Evolutionary conservation across 2,113 vertebrate genomes (phyloP).

Genomic region (Anhinga rufa): DNA sequence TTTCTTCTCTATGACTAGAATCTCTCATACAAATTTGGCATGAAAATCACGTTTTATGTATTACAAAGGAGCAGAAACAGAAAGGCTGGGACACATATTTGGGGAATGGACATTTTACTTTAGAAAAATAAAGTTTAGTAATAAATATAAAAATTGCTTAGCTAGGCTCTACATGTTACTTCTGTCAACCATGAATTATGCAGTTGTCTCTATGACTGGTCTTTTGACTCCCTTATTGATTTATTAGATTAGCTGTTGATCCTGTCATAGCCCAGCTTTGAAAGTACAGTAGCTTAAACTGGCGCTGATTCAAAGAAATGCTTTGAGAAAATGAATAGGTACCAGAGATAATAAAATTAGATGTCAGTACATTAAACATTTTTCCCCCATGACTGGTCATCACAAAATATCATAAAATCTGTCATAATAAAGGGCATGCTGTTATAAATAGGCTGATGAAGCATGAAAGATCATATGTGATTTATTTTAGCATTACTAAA

Average conservation of each 20-base stretch:
- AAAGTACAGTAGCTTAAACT: constrained; percentile 34
- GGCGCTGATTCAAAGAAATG: constrained; percentile 34
- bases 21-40: not conserved
- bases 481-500: constrained; percentile 28
- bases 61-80: not conserved
- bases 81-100: not conserved
- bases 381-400: constrained; percentile 29
- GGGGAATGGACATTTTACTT: not conserved
- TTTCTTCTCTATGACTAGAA: not conserved
- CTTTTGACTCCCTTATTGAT: constrained; percentile 29
- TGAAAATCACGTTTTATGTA: not conserved
- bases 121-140: not conserved
- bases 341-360: constrained; percentile 63
- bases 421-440: constrained; percentile 59
- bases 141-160: not conserved
- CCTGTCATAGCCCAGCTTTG: constrained; percentile 38
- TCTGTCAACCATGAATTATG: not conserved
- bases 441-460: constrained; percentile 45
- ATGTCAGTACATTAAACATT: constrained; percentile 63
- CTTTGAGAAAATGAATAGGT: constrained; percentile 47
- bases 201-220: not conserved
- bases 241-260: constrained; percentile 38
- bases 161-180: not conserved
- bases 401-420: constrained; percentile 63
- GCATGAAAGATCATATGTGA: not conserved